Evolutionary conservation across 1,140 invertebrate species (phyloP), one percentile per base, ranked within the genome.

Genomic region (Carcinoscorpius rotundicauda): DNA sequence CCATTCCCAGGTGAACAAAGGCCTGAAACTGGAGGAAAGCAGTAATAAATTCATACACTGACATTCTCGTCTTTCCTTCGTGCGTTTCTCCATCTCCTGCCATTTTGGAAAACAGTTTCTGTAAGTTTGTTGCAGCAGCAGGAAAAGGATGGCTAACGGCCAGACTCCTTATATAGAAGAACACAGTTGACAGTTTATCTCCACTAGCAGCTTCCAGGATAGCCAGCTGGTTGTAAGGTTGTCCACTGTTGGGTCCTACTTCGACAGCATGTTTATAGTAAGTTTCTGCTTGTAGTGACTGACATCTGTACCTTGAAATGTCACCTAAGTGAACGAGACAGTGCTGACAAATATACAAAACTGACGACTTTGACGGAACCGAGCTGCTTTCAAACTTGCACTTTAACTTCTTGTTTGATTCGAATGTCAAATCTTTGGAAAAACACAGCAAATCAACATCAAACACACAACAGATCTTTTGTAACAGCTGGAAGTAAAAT

Each of bases 221-320:
- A 49, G 88, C 89, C 71, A 92, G 76, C 77, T 92, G 89, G 77
- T 93, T 93, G 75, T 93, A 93, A 0, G 89, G 89, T 73, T 93
- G 89, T 52, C 78, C 89, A 76, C 87, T 91, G 64, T 83, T 85
- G 62, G 88, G 87, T 49, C 87, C 87, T 29, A 91, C 78, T 58
- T 84, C 82, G 49, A 91, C 84, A 52, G 89, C 89, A 76, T 91
- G 88, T 70, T 86, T 85, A 75, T 89, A 89, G 75, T 86, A 89
- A 10, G 82, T 84, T 75, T 92, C 87, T 0, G 90, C 89, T 74
- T 89, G 85, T 52, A 84, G 81, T 66, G 84, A 83, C 75, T 89
- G 86, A 72, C 88, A 87, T 64, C 87, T 79, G 73, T 93, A 93
- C 8, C 90, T 82, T 52, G 89, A 87, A 55, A 93, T 83, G 75